Conservation (phyloP, 2,797 vertebrate species). For the Peromyscus attwateri region DNA sequence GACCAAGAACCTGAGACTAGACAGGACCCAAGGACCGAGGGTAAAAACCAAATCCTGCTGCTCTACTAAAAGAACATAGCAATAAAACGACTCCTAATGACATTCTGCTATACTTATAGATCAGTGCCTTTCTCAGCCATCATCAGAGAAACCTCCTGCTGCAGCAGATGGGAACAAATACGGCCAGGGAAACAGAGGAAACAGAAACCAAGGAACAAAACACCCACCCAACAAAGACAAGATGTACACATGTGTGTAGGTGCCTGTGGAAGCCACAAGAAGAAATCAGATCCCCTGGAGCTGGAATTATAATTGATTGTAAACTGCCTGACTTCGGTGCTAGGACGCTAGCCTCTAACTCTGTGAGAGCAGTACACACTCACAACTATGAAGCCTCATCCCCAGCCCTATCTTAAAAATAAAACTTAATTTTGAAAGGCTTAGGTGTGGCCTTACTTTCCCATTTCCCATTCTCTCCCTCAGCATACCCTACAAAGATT, state of each 20-base stretch:
- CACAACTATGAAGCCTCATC: neutral
- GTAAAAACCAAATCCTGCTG: neutral
- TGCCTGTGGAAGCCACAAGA: neutral
- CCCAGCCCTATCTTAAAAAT: neutral
- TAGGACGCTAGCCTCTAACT: neutral
- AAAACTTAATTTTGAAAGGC: neutral
- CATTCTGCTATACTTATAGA: neutral
- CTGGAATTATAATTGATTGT: neutral
- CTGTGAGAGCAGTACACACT: neutral
- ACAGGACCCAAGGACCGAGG: neutral
- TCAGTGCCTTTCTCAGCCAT: neutral
- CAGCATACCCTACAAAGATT: neutral
- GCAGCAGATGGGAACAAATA: neutral
- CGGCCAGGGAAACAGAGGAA: too few relatives aligned
- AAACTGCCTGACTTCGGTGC: neutral
- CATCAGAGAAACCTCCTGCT: neutral
- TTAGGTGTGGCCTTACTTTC: neutral
- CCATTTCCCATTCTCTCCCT: neutral
- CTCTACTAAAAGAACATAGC: neutral
- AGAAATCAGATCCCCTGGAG: neutral
- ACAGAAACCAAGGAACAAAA: too few relatives aligned
- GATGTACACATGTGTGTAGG: neutral
- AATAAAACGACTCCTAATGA: neutral
- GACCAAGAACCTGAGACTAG: neutral
- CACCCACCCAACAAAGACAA: too few relatives aligned